Conservation (phyloP, 2,113 vertebrate genomes). For the Anthoscopus minutus region DNA sequence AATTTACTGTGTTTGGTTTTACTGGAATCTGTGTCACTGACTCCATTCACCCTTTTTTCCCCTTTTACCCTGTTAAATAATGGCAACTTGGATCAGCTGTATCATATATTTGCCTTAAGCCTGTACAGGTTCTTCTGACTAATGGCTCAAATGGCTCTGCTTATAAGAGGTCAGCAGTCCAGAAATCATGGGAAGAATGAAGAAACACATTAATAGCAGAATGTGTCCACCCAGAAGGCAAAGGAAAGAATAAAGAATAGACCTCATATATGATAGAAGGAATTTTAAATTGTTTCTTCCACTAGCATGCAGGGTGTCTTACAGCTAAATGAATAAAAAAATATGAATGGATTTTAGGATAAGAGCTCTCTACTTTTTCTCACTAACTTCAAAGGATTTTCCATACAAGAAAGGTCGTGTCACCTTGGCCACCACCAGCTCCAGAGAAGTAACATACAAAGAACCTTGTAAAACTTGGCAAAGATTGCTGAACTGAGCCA, state of each 20-base stretch:
- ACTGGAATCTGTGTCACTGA: neutral
- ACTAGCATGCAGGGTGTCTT: neutral
- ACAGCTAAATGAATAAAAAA: neutral
- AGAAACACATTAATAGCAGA: neutral
- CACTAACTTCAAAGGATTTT: neutral
- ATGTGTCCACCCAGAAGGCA: neutral
- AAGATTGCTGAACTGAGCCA: neutral
- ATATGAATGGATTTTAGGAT: neutral
- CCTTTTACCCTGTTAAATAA: neutral
- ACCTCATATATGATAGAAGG: fast-evolving
- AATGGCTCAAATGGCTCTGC: neutral
- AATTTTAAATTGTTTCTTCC: neutral
- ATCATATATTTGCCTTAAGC: neutral
- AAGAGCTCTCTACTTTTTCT: neutral
- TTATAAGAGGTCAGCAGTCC: neutral
- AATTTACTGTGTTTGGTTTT: neutral
- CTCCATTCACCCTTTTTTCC: neutral
- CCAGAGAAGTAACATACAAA: fast-evolving
- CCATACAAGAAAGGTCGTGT: neutral
- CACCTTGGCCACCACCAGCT: neutral
- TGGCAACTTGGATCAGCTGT: neutral
- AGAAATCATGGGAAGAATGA: neutral
- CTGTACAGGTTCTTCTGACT: neutral
- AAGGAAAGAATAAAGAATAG: neutral
- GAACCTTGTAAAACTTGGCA: neutral